Percentiles rank a stretch among this genome's conserved stretches.
Evolutionary conservation across 2,113 vertebrate genomes (phyloP).

Genomic region (Mus pahari): DNA sequence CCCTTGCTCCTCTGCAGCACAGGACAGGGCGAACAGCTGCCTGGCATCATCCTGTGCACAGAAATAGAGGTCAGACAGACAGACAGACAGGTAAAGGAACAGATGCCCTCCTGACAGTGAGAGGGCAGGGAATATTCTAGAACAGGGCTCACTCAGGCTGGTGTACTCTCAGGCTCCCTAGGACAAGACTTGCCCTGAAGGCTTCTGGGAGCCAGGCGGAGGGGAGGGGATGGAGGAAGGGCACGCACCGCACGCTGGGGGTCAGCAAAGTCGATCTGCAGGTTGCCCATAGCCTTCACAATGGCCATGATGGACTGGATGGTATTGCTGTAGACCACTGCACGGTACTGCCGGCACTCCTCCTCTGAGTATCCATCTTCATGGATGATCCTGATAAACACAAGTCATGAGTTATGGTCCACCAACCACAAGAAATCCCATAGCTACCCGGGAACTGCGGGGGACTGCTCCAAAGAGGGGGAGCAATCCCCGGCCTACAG

Average conservation of each 20-base stretch:
- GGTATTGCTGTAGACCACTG: slow-evolving; percentile 98
- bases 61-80: not conserved
- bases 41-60: slow-evolving; percentile 94
- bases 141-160: not conserved
- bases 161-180: not conserved
- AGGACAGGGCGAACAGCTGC: slow-evolving; percentile 95
- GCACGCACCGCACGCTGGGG: slow-evolving; percentile 90
- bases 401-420: not conserved
- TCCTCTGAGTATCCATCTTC: slow-evolving; percentile 99
- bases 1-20: slow-evolving; percentile 96
- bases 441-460: not conserved
- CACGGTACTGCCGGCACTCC: slow-evolving; percentile 97
- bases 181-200: not conserved
- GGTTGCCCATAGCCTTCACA: slow-evolving; percentile 96
- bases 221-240: no score
- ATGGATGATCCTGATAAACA: slow-evolving; percentile 92
- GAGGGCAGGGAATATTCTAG: not conserved
- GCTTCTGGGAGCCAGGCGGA: not conserved
- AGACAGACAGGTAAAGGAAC: not conserved
- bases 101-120: not conserved
- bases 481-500: not conserved
- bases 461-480: slow-evolving; percentile 9
- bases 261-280: slow-evolving; percentile 95
- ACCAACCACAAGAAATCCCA: not conserved
- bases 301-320: slow-evolving; percentile 99